These are phyloP conservation scores for chimpanzee (Pan troglodytes) DNA, from an alignment of 2,113 vertebrate genomes.

Conservation along the genomic window NHGRI_mPanTro3-v2.1_pri NC_072421.2:127557501-127558000, in stretches of 20 bases:
- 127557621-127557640: too few species aligned
- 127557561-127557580: too few species aligned
- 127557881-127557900: not conserved
- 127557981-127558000: conserved; percentile 56
- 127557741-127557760: not conserved
- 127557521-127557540: too few species aligned
- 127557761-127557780: conserved; percentile 18
- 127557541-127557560: not conserved
- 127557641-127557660: too few species aligned
- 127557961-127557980: not conserved
- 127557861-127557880: not conserved
- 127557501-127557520: too few species aligned
- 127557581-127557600: too few species aligned
- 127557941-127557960: not conserved
- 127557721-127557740: not conserved
- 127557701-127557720: not conserved
- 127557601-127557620: too few species aligned
- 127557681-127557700: not conserved
- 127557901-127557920: conserved; percentile 24
- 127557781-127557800: not conserved
- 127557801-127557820: not conserved
- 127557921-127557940: not conserved
- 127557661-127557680: too few species aligned
- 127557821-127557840: conserved; percentile 4
- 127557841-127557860: not conserved